Conservation (phyloP, 2,797 vertebrate genomes). For the Melanogrammus aeglefinus region DNA sequence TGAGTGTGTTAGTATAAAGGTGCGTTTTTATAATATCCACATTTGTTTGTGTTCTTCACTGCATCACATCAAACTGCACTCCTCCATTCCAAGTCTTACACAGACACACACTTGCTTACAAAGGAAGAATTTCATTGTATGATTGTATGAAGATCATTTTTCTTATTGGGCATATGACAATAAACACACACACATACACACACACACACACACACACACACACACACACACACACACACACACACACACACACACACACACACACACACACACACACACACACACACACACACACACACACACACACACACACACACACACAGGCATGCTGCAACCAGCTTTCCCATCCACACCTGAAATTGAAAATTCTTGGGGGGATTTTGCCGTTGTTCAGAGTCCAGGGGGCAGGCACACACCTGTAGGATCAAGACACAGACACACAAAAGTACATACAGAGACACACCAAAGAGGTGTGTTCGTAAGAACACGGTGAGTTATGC, state of each 20-base stretch:
- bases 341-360: conserved; percentile 11
- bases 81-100: neutral
- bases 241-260: conserved; percentile 1
- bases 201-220: neutral
- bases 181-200: too few species aligned
- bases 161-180: too few species aligned
- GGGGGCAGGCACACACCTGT: conserved; percentile 37
- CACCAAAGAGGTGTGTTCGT: neutral
- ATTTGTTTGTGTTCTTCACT: neutral
- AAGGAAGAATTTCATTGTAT: too few species aligned
- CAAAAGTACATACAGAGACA: neutral
- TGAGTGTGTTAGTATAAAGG: conserved; percentile 30
- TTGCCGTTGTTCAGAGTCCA: conserved; percentile 27
- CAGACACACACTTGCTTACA: conserved; percentile 11
- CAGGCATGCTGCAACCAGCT: conserved; percentile 34
- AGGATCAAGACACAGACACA: conserved; percentile 8
- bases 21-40: conserved; percentile 22
- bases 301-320: neutral
- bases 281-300: conserved; percentile 4
- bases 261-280: neutral
- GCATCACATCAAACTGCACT: conserved; percentile 19
- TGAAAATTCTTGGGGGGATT: conserved; percentile 39
- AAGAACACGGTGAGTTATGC: neutral
- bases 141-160: too few species aligned
- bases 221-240: conserved; percentile 4